Percentiles rank a stretch among this genome's conserved stretches.
phyloP scores from a whole-genome alignment of 1,140 invertebrate species.

The Drosophila sechellia region DNA sequence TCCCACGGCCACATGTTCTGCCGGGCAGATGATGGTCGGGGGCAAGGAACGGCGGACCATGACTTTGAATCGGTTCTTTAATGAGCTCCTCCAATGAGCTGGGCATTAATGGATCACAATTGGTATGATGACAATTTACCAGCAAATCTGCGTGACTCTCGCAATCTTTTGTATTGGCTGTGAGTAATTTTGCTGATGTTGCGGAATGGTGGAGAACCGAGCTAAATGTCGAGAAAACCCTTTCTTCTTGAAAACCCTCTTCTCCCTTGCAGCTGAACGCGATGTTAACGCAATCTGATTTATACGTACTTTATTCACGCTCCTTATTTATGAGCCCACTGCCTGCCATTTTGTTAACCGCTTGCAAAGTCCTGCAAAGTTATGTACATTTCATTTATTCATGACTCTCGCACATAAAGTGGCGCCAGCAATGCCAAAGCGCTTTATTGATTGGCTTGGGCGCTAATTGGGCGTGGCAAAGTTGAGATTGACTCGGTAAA shows the following conservation, averaged over 20 bases:
- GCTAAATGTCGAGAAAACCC: not conserved
- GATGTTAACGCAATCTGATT: not conserved
- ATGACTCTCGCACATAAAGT: not conserved
- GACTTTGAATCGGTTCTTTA: constrained; percentile 18
- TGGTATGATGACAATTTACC: not conserved
- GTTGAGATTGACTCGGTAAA: constrained; percentile 33
- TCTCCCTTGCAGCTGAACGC: not conserved
- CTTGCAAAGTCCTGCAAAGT: constrained; percentile 12
- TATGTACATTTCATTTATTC: constrained; percentile 22
- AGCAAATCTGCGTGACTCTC: not conserved
- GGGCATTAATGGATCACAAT: not conserved
- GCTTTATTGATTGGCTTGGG: constrained; percentile 34
- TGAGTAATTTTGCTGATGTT: no score
- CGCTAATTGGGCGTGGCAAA: constrained; percentile 44
- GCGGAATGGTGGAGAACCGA: not conserved
- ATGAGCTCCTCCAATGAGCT: not conserved
- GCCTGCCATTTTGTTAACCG: constrained; percentile 4
- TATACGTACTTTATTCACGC: not conserved
- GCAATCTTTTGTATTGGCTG: not conserved
- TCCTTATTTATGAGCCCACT: constrained; percentile 3
- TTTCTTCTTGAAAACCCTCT: no score
- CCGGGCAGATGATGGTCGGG: constrained; percentile 1
- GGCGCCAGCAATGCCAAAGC: constrained; percentile 1
- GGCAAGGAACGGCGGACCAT: constrained; percentile 15
- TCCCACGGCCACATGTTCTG: constrained; percentile 11